Conservation (phyloP, 1,140 invertebrate genomes). For the Aphaenogaster ashmeadi region DNA sequence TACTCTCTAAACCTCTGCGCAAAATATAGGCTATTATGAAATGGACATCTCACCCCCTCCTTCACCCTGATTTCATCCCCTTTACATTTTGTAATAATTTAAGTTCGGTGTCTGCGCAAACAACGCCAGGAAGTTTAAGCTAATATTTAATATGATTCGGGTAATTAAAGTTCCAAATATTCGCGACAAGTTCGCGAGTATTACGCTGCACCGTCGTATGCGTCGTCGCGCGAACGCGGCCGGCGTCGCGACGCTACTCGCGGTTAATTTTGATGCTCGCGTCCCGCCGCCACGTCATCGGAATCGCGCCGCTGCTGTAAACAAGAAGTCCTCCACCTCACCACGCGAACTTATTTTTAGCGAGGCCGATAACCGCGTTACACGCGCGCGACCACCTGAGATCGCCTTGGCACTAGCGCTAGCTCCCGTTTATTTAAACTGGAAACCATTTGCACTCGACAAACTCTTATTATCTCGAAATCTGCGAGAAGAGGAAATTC, state of each 20-base stretch:
- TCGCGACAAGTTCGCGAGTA: background rate
- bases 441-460: background rate
- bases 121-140: too few species aligned
- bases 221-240: too few species aligned
- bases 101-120: too few species aligned
- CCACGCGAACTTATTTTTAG: conserved; percentile 37
- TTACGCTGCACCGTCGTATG: background rate
- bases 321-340: conserved; percentile 40
- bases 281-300: conserved; percentile 34
- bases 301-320: conserved; percentile 19
- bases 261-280: conserved; percentile 38
- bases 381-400: conserved; percentile 29
- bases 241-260: conserved; percentile 22
- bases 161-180: background rate
- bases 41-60: too few species aligned
- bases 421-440: background rate
- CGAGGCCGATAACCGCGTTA: conserved; percentile 53
- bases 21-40: too few species aligned
- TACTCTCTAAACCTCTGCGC: too few species aligned
- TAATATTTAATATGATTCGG: conserved; percentile 4
- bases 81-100: too few species aligned
- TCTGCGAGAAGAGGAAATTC: background rate
- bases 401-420: background rate
- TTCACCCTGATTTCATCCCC: too few species aligned
- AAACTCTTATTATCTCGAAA: background rate